Evolutionary conservation across 2,888 invertebrate genomes (phyloP), one percentile per base, ranked within the genome.

Genomic region (Aphrophora alni): DNA sequence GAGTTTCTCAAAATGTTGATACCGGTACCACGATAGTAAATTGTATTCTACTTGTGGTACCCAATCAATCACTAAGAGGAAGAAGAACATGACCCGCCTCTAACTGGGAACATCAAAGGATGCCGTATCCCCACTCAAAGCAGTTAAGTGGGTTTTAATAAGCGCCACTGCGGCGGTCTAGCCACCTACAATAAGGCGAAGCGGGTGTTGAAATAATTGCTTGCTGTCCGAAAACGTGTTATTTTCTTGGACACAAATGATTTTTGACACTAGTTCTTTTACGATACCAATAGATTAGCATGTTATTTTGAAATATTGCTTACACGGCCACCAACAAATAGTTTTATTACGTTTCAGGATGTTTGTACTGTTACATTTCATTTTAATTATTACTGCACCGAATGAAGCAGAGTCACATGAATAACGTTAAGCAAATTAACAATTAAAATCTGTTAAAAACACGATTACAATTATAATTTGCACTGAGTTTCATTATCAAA

Each of bases 51-150:
- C 59, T 59, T 59, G 59, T 59, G 21, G 21, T 59, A n/a, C 59
- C 59, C 59, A 59, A 59, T 59, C 59, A 59, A 59, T 59, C 59
- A 59, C 59, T 59, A 59, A n/a, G 59, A 59, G 59, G 59, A 59
- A 44, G 44, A 44, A 44, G 44, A 44, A 44, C 12, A 44, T 17
- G 44, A 17, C 21, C 59, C 59, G 59, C 59, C 59, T 59, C 59
- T 59, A n/a, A 21, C n/a, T 10, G 59, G 59, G 14, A 59, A 59
- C 59, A 59, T 59, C 59, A 59, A 59, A 59, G 59, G 59, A 59
- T 12, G 59, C 59, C 59, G 59, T 2, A n/a, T 21, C 59, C 59
- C 59, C 59, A 59, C 59, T 59, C 59, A 3, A 21, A 21, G 21
- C 59, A 21, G 59, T 59, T 59, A 59, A 59, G 59, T 59, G 21